Evolutionary conservation across 2,797 vertebrate species (phyloP).

Genomic region (Danionella dracula): DNA sequence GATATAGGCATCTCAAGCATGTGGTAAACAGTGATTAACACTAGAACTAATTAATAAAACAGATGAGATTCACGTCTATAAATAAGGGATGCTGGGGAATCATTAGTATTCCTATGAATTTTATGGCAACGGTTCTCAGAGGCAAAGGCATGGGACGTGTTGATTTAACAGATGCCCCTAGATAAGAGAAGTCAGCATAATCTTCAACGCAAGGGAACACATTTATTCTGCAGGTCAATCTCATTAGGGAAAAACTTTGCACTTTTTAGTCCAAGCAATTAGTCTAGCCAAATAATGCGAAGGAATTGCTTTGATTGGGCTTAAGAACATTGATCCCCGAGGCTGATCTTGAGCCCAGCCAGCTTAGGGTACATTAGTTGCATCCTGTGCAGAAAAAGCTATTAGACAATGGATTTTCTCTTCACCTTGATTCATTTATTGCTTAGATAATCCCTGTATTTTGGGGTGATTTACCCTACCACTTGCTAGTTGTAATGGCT

Average conservation of each 20-base stretch:
- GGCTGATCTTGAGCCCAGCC: conserved; percentile 41
- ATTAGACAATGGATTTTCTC: conserved; percentile 53
- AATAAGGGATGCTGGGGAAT: neutral
- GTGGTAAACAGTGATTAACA: neutral
- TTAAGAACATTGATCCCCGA: conserved; percentile 37
- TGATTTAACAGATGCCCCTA: neutral
- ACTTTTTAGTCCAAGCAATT: conserved; percentile 39
- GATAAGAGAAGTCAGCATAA: conserved; percentile 1
- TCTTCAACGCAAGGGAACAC: conserved; percentile 21
- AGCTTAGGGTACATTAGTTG: conserved; percentile 50
- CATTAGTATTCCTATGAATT: conserved; percentile 1
- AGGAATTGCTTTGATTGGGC: conserved; percentile 41
- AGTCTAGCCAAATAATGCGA: conserved; percentile 36
- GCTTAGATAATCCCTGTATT: conserved; percentile 37
- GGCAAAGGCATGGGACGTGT: neutral
- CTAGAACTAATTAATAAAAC: neutral
- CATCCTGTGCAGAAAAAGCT: conserved; percentile 41
- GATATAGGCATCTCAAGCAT: neutral
- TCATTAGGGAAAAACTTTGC: conserved; percentile 30
- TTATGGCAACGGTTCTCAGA: neutral
- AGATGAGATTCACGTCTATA: neutral
- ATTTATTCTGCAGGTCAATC: conserved; percentile 35
- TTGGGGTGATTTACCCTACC: conserved; percentile 27
- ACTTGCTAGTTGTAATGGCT: conserved; percentile 16
- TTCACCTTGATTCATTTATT: conserved; percentile 49